Evolutionary conservation across 2,797 vertebrate species (phyloP).

Genomic region (Sciurus carolinensis): DNA sequence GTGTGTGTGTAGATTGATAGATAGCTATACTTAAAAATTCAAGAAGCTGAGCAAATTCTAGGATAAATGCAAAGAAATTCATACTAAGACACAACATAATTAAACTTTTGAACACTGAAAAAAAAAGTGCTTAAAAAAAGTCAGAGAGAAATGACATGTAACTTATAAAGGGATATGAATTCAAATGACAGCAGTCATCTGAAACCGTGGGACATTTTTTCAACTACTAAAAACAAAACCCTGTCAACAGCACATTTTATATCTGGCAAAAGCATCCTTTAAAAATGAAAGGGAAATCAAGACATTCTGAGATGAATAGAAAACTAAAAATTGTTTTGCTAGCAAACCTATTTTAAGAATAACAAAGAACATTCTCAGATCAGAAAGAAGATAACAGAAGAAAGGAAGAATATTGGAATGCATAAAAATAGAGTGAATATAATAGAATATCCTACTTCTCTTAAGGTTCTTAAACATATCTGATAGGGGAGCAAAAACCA

Average conservation of each 20-base stretch:
- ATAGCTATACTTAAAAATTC: background rate
- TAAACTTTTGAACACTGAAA: background rate
- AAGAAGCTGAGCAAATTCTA: background rate
- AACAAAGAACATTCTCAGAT: constrained; percentile 5
- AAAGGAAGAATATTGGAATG: background rate
- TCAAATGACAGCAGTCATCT: background rate
- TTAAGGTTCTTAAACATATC: background rate
- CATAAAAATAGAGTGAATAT: background rate
- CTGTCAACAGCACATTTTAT: background rate
- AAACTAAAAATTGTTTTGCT: constrained; percentile 16
- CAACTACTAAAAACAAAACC: background rate
- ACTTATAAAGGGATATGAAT: background rate
- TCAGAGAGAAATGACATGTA: background rate
- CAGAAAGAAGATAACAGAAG: background rate
- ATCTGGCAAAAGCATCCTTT: background rate
- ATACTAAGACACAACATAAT: background rate
- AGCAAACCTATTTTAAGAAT: background rate
- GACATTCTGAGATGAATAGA: background rate
- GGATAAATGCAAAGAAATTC: background rate
- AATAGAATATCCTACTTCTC: background rate
- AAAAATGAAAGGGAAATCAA: constrained; percentile 24
- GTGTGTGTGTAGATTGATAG: too few species aligned
- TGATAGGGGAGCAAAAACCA: background rate
- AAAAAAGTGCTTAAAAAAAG: background rate
- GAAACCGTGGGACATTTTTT: background rate